These are phyloP conservation scores for Leuciscus waleckii DNA, from an alignment of 2,797 vertebrate species.

Conservation along the genomic window DNA sequence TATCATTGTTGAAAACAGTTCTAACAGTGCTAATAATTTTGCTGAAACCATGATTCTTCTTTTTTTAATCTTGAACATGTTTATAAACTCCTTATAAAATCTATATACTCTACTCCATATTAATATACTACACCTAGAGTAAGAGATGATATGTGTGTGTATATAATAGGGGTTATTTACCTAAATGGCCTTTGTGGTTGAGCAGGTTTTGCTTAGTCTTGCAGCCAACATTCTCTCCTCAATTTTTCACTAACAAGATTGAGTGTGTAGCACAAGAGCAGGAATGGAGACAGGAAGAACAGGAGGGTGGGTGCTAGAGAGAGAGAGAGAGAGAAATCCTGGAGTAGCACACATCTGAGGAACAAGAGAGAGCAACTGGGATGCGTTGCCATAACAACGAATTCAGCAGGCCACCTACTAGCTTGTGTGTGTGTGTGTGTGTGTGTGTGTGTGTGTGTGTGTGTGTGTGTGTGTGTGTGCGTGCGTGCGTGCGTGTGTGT, in stretches of 20 bases:
- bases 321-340: conserved; percentile 47
- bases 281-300: conserved; percentile 31
- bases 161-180: background rate
- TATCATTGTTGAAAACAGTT: background rate
- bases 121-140: background rate
- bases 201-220: conserved; percentile 65
- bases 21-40: too few species aligned
- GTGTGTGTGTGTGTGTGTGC: conserved; percentile 29
- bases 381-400: conserved; percentile 83
- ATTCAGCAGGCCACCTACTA: conserved; percentile 82
- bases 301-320: conserved; percentile 50
- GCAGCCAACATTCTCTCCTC: conserved; percentile 70
- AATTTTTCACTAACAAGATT: conserved; percentile 78
- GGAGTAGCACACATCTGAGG: conserved; percentile 72
- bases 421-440: conserved; percentile 48
- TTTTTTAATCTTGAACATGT: background rate
- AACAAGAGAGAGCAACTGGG: conserved; percentile 76
- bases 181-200: background rate
- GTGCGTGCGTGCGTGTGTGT: background rate
- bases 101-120: background rate
- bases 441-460: background rate
- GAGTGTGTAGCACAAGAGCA: conserved; percentile 66
- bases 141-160: background rate
- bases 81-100: background rate
- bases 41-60: too few species aligned